phyloP scores from a whole-genome alignment of 2,888 invertebrate species.

The Peribatodes rhomboidaria region DNA sequence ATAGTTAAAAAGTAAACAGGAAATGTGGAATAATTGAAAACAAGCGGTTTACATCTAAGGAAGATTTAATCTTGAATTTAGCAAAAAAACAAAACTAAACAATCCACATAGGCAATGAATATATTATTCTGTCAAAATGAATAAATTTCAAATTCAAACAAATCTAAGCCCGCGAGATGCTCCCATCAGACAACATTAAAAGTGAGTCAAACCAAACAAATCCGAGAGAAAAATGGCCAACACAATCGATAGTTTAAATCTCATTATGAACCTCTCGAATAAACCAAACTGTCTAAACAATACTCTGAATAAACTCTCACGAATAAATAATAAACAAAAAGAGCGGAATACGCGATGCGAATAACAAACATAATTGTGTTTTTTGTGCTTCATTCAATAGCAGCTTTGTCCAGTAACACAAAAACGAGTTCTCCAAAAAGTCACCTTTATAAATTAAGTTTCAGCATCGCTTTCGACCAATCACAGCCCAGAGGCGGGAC shows the following conservation, averaged over 20 bases:
- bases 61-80: too few species aligned
- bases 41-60: too few species aligned
- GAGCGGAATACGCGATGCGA: constrained; percentile 73
- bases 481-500: constrained; percentile 70
- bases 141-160: constrained; percentile 6
- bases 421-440: constrained; percentile 83
- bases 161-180: constrained; percentile 6
- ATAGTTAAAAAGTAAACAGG: too few species aligned
- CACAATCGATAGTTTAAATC: constrained; percentile 59
- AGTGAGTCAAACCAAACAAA: constrained; percentile 46
- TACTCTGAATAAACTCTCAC: constrained; percentile 63
- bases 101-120: neutral
- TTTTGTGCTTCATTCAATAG: constrained; percentile 80
- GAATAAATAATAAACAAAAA: constrained; percentile 56
- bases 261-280: constrained; percentile 57
- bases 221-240: constrained; percentile 44
- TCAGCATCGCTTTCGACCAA: constrained; percentile 76
- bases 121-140: neutral
- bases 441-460: constrained; percentile 86
- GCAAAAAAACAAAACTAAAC: neutral
- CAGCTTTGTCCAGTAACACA: constrained; percentile 75
- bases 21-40: too few species aligned
- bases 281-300: constrained; percentile 65
- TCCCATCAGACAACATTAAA: constrained; percentile 36
- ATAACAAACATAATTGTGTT: constrained; percentile 85